A percentile compares a stretch with the other conserved stretches of the same genome.
Evolutionary conservation across 53 echinoderm and acorn worm species (phyloP).

Genomic region (Echinometra lucunter): DNA sequence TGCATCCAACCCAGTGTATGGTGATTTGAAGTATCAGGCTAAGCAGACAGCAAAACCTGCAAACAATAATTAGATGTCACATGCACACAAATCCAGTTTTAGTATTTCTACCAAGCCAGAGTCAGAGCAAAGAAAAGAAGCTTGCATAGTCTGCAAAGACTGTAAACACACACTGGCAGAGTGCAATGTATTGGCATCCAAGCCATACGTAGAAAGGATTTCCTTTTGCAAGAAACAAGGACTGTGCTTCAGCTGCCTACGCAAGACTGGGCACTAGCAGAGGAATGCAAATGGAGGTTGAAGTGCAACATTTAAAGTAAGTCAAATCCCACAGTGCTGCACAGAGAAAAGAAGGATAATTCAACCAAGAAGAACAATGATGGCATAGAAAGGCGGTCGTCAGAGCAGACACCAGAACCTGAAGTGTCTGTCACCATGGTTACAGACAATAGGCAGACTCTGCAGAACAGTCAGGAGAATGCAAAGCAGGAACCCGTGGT

Average conservation of each 20-base stretch:
- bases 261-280: neutral
- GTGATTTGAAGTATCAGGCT: too few species aligned
- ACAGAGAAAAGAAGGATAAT: slow-evolving; percentile 5
- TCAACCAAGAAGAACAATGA: too few species aligned
- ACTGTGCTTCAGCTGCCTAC: neutral
- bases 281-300: neutral
- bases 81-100: neutral
- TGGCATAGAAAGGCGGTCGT: too few species aligned
- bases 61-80: too few species aligned
- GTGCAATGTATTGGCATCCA: neutral
- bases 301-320: neutral
- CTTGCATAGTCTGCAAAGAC: neutral
- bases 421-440: neutral
- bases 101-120: too few species aligned
- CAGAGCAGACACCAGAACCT: neutral
- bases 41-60: too few species aligned
- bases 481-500: neutral
- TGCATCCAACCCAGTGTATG: too few species aligned
- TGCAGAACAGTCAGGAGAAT: too few species aligned
- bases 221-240: neutral
- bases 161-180: neutral
- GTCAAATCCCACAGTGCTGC: neutral
- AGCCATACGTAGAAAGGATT: neutral
- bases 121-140: too few species aligned
- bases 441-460: neutral